Evolutionary conservation across 2,888 invertebrate genomes (phyloP), one percentile per base, ranked within the genome.

Genomic region (Theodoxus fluviatilis): DNA sequence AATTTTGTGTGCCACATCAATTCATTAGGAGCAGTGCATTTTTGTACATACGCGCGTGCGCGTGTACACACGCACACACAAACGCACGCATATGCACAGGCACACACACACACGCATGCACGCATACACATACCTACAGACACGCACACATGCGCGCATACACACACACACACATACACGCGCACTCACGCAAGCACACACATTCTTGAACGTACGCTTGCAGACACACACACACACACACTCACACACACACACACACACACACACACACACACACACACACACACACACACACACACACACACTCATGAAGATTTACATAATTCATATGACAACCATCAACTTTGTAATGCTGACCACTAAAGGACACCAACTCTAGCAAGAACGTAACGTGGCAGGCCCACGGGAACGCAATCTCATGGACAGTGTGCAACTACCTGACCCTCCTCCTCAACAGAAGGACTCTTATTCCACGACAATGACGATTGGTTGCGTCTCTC

Each of bases 221-320:
- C 49, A 49, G n/a, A 7, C 49, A 49, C 49, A 7, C 49, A 49
- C 49, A 7, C 49, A 49, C 49, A 22, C 49, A 49, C 49, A 7
- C 49, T 22, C 49, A 7, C 49, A 49, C 49, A 7, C 49, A 49
- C 49, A 7, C 49, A 49, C 49, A 49, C 49, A 9, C 49, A 49
- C 49, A 49, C 49, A 49, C 49, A 49, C 49, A 49, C 49, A 49
- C 49, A 49, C 49, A 49, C 49, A 49, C 49, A 49, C 49, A 49
- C 49, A 49, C 49, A 49, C 49, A 49, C 49, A 49, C 49, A 49
- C 49, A 49, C 49, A 49, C 49, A 49, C 49, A 49, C 49, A 49
- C 49, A 49, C 49, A 49, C 49, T 22, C 49, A 49, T 25, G 43
- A 43, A 15, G 43, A 43, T 15, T 43, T 43, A 43, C 18, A 15